A percentile compares a stretch with the other conserved stretches of the same genome.
phyloP scores from a whole-genome alignment of 2,113 vertebrate genomes.

The Leptobrachium ailaonicum region DNA sequence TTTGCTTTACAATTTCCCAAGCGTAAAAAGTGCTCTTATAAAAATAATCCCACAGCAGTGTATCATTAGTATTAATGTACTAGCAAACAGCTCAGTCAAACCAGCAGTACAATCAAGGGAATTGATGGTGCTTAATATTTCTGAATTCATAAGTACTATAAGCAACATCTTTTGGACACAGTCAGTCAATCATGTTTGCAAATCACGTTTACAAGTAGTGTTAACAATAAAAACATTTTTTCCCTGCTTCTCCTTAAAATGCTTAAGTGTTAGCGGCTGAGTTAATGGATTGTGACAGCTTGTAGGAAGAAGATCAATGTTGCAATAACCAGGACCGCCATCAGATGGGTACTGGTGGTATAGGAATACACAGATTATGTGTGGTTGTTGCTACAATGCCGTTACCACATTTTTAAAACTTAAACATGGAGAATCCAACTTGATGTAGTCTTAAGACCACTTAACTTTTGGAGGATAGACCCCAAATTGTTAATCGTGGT shows the following conservation, averaged over 20 bases:
- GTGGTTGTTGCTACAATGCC: no score
- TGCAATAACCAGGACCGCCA: no score
- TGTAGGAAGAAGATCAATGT: background rate
- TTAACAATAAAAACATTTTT: background rate
- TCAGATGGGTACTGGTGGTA: no score
- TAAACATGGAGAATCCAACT: no score
- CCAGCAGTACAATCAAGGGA: background rate
- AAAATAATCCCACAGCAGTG: slow-evolving; percentile 26
- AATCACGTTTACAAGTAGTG: background rate
- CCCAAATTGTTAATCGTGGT: no score
- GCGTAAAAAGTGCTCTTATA: background rate
- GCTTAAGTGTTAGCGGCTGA: background rate
- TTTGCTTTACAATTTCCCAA: slow-evolving; percentile 19
- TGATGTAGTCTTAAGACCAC: no score
- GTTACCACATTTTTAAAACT: no score
- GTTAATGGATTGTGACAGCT: background rate
- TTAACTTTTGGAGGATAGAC: no score
- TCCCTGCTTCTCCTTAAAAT: background rate
- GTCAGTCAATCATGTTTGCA: slow-evolving; percentile 2
- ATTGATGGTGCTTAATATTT: slow-evolving; percentile 8
- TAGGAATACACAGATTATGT: no score
- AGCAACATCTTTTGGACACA: background rate
- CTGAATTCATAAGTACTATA: background rate
- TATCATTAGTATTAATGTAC: slow-evolving; percentile 24
- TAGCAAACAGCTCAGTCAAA: slow-evolving; percentile 19